Evolutionary conservation across 1,140 invertebrate species (phyloP).

Genomic region (Lepidurus apus): DNA sequence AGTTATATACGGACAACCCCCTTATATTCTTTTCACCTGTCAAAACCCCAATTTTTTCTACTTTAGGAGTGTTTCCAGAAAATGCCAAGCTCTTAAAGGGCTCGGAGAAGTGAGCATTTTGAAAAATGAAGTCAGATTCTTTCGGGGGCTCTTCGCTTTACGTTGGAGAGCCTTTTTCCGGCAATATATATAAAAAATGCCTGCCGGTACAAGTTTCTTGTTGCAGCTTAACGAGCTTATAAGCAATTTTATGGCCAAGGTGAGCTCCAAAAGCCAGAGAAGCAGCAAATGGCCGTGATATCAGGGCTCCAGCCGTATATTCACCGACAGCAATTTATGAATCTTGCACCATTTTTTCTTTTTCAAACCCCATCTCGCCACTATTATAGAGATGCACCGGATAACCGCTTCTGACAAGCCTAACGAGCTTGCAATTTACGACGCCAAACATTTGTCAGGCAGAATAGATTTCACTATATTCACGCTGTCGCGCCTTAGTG

Average conservation of each 20-base stretch:
- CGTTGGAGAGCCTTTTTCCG: no score
- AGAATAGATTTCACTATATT: not conserved
- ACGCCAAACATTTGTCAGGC: constrained; percentile 12
- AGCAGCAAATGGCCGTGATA: not conserved
- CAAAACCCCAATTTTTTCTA: not conserved
- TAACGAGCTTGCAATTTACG: constrained; percentile 14
- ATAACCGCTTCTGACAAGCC: constrained; percentile 21
- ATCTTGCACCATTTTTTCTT: not conserved
- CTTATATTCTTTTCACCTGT: constrained; percentile 16
- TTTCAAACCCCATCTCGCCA: not conserved
- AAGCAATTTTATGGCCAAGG: not conserved
- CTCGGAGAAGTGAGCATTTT: not conserved
- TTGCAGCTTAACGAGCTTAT: constrained; percentile 10
- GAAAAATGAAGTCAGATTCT: no score
- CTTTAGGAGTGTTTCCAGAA: not conserved
- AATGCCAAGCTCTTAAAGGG: not conserved
- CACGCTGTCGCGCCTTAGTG: not conserved
- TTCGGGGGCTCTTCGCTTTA: no score
- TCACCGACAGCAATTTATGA: not conserved
- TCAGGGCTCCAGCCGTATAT: not conserved
- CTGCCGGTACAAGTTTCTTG: not conserved
- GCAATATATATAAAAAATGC: not conserved
- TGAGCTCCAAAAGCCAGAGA: not conserved
- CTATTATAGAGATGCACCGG: constrained; percentile 18
- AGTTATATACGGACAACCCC: not conserved